These are phyloP conservation scores for Thalassophryne amazonica DNA, from an alignment of 2,797 vertebrate genomes.

Conservation along the genomic window DNA sequence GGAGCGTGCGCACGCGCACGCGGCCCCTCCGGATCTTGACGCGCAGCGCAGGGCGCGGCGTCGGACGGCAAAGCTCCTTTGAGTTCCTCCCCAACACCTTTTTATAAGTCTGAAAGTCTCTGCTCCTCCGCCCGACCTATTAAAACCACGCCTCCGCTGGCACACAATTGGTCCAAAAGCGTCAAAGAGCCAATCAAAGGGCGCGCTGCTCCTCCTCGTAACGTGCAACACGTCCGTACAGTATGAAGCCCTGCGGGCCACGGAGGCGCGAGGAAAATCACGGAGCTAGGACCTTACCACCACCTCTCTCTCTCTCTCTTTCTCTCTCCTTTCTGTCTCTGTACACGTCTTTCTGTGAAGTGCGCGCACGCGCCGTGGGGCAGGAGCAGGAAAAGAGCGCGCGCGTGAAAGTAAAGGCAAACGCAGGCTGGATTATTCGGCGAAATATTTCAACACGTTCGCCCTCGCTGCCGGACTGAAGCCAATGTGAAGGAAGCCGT, in stretches of 20 bases:
- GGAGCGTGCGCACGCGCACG: no score
- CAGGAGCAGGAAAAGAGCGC: slow-evolving; percentile 70
- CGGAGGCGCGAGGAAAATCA: slow-evolving; percentile 92
- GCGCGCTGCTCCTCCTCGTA: slow-evolving; percentile 85
- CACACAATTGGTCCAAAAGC: slow-evolving; percentile 99
- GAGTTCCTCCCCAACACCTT: slow-evolving; percentile 98
- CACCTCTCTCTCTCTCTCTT: slow-evolving; percentile 54
- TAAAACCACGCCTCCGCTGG: slow-evolving; percentile 97
- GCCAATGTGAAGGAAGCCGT: slow-evolving; percentile 70
- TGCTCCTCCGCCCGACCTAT: slow-evolving; percentile 97
- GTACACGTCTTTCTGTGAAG: slow-evolving; percentile 73
- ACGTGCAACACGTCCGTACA: slow-evolving; percentile 91
- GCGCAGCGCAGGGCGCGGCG: slow-evolving; percentile 82
- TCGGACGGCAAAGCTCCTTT: slow-evolving; percentile 85
- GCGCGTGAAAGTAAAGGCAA: slow-evolving; percentile 72
- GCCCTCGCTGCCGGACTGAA: slow-evolving; percentile 65
- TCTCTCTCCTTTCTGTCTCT: slow-evolving; percentile 67
- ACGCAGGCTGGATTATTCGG: slow-evolving; percentile 77
- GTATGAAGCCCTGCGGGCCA: slow-evolving; percentile 88
- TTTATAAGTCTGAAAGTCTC: slow-evolving; percentile 97
- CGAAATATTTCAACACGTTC: slow-evolving; percentile 79
- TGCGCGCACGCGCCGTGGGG: slow-evolving; percentile 72
- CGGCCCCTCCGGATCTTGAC: no score
- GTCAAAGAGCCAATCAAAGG: slow-evolving; percentile 99
- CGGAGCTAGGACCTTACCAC: slow-evolving; percentile 86